Conservation (phyloP, 2,797 vertebrate species). For the Anableps anableps region DNA sequence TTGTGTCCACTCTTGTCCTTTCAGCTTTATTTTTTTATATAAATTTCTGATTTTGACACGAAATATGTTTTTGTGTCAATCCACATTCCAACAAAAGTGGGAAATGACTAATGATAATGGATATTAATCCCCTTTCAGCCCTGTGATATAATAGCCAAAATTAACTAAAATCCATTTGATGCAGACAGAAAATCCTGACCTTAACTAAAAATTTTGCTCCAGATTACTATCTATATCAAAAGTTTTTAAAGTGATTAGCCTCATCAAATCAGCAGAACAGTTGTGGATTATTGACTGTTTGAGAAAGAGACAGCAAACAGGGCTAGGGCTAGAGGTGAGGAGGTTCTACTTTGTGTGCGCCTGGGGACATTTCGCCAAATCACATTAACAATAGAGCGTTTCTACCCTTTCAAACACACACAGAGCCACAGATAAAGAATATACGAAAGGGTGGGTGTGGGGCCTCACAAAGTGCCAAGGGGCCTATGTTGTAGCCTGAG, state of each 20-base stretch:
- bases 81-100: neutral
- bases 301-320: constrained; percentile 29
- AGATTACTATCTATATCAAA: constrained; percentile 26
- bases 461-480: constrained; percentile 31
- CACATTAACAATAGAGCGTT: constrained; percentile 92
- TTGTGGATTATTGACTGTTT: constrained; percentile 44
- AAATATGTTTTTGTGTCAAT: neutral
- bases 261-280: constrained; percentile 47
- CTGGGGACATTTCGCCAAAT: constrained; percentile 87
- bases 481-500: constrained; percentile 34
- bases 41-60: neutral
- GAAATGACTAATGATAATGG: neutral
- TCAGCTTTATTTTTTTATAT: neutral
- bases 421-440: constrained; percentile 31
- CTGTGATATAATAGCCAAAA: neutral
- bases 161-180: neutral
- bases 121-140: neutral
- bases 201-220: neutral
- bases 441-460: constrained; percentile 38
- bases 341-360: constrained; percentile 85
- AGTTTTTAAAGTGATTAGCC: constrained; percentile 61
- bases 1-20: neutral
- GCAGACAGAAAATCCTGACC: constrained; percentile 12
- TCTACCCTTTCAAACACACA: constrained; percentile 66
- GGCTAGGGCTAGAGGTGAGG: constrained; percentile 69